These are phyloP conservation scores for Cremastinae sp. DNA, from an alignment of 2,888 invertebrate species.

Conservation along the genomic window DNA sequence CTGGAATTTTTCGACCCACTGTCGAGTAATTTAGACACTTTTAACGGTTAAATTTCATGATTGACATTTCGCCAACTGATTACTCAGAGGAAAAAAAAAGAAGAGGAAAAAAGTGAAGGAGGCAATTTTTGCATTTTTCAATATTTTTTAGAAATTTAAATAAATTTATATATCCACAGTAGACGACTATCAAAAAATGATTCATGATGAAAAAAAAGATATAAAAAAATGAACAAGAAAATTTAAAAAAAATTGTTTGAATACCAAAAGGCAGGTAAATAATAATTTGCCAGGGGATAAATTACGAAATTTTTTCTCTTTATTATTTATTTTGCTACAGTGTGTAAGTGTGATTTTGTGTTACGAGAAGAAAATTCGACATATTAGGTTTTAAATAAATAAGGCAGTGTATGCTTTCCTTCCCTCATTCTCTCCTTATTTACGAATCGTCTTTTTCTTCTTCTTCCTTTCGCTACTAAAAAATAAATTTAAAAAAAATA, in stretches of 20 bases:
- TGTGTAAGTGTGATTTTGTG: constrained; percentile 38
- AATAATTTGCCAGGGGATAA: constrained; percentile 1
- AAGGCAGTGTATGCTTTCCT: constrained; percentile 77
- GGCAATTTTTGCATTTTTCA: constrained; percentile 36
- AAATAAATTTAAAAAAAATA: constrained; percentile 28
- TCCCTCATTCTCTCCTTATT: constrained; percentile 59
- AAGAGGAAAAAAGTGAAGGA: constrained; percentile 50
- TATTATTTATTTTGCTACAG: constrained; percentile 73
- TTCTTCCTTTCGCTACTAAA: constrained; percentile 31
- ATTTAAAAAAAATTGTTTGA: too few relatives aligned
- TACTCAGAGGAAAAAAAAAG: constrained; percentile 30
- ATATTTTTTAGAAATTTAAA: constrained; percentile 20
- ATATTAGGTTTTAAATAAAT: constrained; percentile 77
- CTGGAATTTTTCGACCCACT: constrained; percentile 69
- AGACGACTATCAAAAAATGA: too few relatives aligned
- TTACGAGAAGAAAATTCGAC: constrained; percentile 74
- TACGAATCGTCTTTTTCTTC: constrained; percentile 47
- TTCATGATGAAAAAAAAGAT: too few relatives aligned
- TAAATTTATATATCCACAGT: too few relatives aligned
- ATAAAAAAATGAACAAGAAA: too few relatives aligned
- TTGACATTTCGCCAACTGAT: constrained; percentile 65
- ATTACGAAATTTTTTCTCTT: constrained; percentile 69
- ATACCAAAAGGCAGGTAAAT: too few relatives aligned
- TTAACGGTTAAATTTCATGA: constrained; percentile 72
- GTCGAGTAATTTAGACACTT: constrained; percentile 57